These are phyloP conservation scores for Trichomycterus rosablanca DNA, from an alignment of 2,113 vertebrate genomes.

Conservation along the genomic window DNA sequence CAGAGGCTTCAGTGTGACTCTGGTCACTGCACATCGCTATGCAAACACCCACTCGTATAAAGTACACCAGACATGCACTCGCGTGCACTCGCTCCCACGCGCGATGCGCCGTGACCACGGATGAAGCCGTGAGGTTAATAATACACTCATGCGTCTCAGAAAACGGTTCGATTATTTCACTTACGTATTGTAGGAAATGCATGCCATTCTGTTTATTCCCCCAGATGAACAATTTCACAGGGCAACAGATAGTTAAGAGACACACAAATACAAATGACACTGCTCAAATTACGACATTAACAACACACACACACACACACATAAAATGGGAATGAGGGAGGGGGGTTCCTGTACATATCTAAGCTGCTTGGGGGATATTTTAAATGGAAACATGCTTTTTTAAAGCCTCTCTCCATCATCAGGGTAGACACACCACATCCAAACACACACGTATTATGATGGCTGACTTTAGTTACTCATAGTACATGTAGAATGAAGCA, in stretches of 20 bases:
- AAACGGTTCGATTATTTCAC: conserved; percentile 75
- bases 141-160: conserved; percentile 70
- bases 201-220: conserved; percentile 83
- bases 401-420: no score
- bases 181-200: conserved; percentile 93
- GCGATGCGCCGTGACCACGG: conserved; percentile 40
- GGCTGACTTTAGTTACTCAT: no score
- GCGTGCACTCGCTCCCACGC: background rate
- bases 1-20: conserved; percentile 21
- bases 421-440: no score
- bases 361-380: no score
- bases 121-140: conserved; percentile 78
- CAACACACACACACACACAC: conserved; percentile 48
- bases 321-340: no score
- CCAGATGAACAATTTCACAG: conserved; percentile 79
- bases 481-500: no score
- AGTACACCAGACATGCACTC: no score
- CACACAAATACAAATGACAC: conserved; percentile 31
- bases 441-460: no score
- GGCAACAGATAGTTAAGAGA: conserved; percentile 84
- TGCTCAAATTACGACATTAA: conserved; percentile 63
- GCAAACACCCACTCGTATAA: conserved; percentile 18
- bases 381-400: no score
- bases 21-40: conserved; percentile 20
- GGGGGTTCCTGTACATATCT: background rate